Evolutionary conservation across 2,797 vertebrate genomes (phyloP).

Genomic region (Meriones psammophilus): DNA sequence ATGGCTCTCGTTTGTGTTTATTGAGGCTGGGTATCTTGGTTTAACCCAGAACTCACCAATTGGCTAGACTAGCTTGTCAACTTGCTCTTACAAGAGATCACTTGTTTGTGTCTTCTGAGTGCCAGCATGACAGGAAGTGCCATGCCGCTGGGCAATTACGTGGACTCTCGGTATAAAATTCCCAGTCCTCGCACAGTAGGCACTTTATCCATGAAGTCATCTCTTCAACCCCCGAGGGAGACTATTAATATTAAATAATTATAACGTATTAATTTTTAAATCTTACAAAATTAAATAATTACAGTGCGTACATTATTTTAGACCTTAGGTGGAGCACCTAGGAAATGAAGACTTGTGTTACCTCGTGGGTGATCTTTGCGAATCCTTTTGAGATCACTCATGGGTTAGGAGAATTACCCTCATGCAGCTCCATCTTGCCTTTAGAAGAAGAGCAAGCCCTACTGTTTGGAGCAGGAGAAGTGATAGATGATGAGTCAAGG

Average conservation of each 20-base stretch:
- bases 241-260: neutral
- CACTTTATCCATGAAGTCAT: neutral
- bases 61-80: neutral
- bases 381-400: neutral
- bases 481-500: neutral
- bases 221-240: neutral
- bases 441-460: neutral
- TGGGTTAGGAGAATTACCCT: neutral
- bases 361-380: neutral
- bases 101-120: neutral
- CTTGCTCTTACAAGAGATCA: neutral
- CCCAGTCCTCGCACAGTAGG: neutral
- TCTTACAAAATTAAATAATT: neutral
- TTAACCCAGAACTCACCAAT: neutral
- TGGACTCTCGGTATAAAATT: neutral
- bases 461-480: neutral
- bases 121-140: neutral
- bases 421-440: neutral
- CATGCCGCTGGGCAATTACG: too few relatives aligned
- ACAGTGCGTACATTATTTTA: neutral
- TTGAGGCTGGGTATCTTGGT: neutral
- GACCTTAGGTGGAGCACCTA: neutral
- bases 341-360: neutral
- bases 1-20: neutral
- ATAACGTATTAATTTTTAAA: neutral